Evolutionary conservation across 1,140 invertebrate genomes (phyloP), one percentile per base, ranked within the genome.

Genomic region (Drosophila punjabiensis): DNA sequence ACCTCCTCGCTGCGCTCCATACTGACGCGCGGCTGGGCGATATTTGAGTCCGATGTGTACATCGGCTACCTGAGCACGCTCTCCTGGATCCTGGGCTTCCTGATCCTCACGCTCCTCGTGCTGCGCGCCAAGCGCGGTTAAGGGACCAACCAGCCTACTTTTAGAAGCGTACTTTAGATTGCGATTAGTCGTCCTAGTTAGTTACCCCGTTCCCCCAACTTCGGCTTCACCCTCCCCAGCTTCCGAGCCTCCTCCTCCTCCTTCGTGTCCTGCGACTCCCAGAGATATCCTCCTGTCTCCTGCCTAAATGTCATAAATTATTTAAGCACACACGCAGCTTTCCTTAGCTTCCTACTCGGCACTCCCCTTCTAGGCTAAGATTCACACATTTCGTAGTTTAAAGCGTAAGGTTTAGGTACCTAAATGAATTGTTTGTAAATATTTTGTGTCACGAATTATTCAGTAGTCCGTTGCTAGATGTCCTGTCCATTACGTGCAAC

Each of bases 1-100:
- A 98, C 98, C 28, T 97, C 98, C 47, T 96, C 98, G 0, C 94
- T 99, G 66, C 95, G 98, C 60, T 97, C 97, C 24, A 97, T 99
- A 87, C 94, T 99, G 33, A 98, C 98, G 0, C 95, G 98, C 76
- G 98, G 98, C 10, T 99, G 98, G 98, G 95, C 94, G 13, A 95
- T 99, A 59, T 91, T 94, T 0, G 96, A 98, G 82, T 94, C 96
- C 1, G 96, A 96, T 41, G 98, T 99, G 0, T 99, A 98, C 94
- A 95, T 96, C 76, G 98, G 98, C 13, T 99, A 97, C 91, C 94
- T 98, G 5, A 95, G 98, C 24, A 98, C 97, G 1, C 94, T 98
- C n/a, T 94, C 95, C 13, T 99, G 98, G 98, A 98, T 98, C 79
- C 94, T 96, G 4, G 93, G 97, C n/a, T 97, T 98, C 92, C 94